Percentiles rank a stretch among this genome's conserved stretches.
Evolutionary conservation across 2,113 vertebrate genomes (phyloP).

Genomic region (Himantopus leucocephalus): DNA sequence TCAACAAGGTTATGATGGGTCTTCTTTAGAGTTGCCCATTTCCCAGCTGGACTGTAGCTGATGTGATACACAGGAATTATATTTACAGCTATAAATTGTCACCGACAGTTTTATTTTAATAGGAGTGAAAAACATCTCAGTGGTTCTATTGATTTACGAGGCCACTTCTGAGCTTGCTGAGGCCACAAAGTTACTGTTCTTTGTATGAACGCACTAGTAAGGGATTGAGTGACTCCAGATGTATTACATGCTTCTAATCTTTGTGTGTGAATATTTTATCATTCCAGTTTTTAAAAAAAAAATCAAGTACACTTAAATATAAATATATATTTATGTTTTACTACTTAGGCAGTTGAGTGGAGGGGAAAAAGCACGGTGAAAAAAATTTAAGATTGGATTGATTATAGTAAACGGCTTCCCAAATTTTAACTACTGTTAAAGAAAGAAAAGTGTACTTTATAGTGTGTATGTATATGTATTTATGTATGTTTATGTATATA

Average conservation of each 20-base stretch:
- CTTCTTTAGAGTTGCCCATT: background rate
- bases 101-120: background rate
- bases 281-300: background rate
- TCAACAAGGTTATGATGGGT: background rate
- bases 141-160: conserved; percentile 1
- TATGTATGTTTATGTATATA: background rate
- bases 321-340: background rate
- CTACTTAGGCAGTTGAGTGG: background rate
- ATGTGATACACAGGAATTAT: background rate
- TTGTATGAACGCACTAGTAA: background rate
- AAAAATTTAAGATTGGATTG: background rate
- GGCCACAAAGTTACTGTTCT: background rate
- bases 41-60: background rate
- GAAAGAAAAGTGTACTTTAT: background rate
- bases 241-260: background rate
- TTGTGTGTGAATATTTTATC: background rate
- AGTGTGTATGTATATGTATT: background rate
- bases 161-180: background rate
- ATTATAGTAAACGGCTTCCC: background rate
- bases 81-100: conserved; percentile 6
- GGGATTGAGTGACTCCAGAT: background rate
- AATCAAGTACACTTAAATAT: background rate
- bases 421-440: background rate
- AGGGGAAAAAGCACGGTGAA: background rate
- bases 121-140: background rate